These are phyloP conservation scores for Echiichthys vipera DNA, from an alignment of 2,797 vertebrate species.

Conservation along the genomic window DNA sequence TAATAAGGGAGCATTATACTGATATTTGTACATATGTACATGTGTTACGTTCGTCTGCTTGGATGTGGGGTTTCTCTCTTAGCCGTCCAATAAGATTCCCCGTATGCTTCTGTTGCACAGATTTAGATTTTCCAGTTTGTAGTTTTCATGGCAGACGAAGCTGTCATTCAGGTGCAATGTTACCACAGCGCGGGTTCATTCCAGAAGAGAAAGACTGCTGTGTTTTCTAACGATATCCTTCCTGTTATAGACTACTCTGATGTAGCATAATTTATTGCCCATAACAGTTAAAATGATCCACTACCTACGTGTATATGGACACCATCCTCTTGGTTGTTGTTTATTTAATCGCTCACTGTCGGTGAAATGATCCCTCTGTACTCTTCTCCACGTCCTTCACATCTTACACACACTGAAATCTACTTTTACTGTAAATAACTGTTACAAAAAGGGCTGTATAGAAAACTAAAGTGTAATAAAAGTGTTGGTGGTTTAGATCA, in stretches of 20 bases:
- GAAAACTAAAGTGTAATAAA: constrained; percentile 57
- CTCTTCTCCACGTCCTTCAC: background rate
- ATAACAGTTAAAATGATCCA: constrained; percentile 11
- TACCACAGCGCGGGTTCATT: constrained; percentile 49
- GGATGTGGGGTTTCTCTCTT: constrained; percentile 35
- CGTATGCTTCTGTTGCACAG: constrained; percentile 44
- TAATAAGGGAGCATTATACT: constrained; percentile 15
- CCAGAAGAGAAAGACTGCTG: constrained; percentile 49
- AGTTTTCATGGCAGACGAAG: constrained; percentile 34
- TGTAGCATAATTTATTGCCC: constrained; percentile 71
- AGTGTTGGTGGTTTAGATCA: constrained; percentile 56
- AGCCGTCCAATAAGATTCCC: constrained; percentile 19
- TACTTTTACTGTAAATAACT: constrained; percentile 62
- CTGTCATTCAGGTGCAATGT: constrained; percentile 55
- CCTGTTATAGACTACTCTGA: constrained; percentile 27
- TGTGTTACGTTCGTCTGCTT: constrained; percentile 22
- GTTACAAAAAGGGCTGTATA: constrained; percentile 74
- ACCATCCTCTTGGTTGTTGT: constrained; percentile 1
- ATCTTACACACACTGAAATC: constrained; percentile 34
- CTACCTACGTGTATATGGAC: background rate
- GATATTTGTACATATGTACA: constrained; percentile 36
- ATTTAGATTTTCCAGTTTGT: constrained; percentile 33
- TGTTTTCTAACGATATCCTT: constrained; percentile 47
- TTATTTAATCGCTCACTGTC: constrained; percentile 35
- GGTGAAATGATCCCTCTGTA: constrained; percentile 24